These are phyloP conservation scores for Macaria notata DNA, from an alignment of 2,888 invertebrate genomes.

Conservation along the genomic window DNA sequence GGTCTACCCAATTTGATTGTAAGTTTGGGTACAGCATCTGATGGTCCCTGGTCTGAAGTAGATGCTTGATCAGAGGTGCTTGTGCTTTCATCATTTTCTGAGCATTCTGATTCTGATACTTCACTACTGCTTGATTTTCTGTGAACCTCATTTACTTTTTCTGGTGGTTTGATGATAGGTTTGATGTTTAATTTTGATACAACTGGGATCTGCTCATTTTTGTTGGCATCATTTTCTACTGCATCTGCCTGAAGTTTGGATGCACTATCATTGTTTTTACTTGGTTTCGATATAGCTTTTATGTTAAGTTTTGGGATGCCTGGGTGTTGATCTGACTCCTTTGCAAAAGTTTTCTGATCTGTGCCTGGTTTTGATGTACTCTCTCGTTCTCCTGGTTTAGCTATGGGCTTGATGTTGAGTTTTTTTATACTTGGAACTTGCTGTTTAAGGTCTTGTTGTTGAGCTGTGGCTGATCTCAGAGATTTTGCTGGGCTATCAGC, in stretches of 20 bases:
- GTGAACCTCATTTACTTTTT: conserved; percentile 71
- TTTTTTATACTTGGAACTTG: conserved; percentile 57
- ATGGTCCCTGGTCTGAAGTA: conserved; percentile 64
- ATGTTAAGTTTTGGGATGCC: conserved; percentile 44
- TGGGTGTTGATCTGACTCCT: conserved; percentile 3
- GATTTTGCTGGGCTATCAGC: conserved; percentile 36
- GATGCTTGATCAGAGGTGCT: conserved; percentile 73
- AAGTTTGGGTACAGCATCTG: conserved; percentile 70
- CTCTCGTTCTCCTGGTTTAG: conserved; percentile 46
- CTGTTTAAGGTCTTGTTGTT: conserved; percentile 27
- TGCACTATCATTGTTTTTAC: conserved; percentile 61
- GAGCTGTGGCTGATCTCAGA: background rate
- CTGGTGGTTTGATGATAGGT: conserved; percentile 72
- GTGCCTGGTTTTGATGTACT: conserved; percentile 41
- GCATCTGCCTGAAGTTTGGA: conserved; percentile 47
- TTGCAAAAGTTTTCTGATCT: conserved; percentile 25
- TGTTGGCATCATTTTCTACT: conserved; percentile 39
- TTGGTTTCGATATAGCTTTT: conserved; percentile 71
- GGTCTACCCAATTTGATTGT: conserved; percentile 75
- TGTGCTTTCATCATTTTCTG: conserved; percentile 79
- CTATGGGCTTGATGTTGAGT: conserved; percentile 72
- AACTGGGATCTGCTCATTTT: conserved; percentile 60
- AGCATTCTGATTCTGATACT: conserved; percentile 78
- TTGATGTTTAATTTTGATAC: conserved; percentile 76
- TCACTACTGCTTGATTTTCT: conserved; percentile 79